phyloP scores from a whole-genome alignment of 2,797 vertebrate genomes.

The Hypotaenidia okinawae region DNA sequence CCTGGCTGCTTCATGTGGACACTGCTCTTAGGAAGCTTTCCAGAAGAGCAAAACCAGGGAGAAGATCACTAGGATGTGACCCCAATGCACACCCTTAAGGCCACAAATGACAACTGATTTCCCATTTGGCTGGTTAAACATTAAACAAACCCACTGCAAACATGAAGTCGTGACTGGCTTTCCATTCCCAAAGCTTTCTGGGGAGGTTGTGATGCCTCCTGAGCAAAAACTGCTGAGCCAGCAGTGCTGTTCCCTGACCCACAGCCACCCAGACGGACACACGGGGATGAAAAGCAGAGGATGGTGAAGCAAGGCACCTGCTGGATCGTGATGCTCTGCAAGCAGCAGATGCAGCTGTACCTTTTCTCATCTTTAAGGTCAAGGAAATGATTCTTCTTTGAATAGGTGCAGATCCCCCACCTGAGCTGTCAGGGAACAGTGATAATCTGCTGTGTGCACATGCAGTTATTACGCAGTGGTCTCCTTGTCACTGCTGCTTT shows the following conservation, averaged over 20 bases:
- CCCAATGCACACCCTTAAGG: rapidly evolving
- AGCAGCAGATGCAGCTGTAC: background rate
- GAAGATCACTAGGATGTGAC: rapidly evolving
- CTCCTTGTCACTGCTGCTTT: background rate
- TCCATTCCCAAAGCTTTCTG: background rate
- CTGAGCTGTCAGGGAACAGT: rapidly evolving
- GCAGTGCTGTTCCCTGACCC: background rate
- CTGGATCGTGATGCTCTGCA: background rate
- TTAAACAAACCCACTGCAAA: background rate
- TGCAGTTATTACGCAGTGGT: background rate
- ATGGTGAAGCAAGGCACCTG: rapidly evolving
- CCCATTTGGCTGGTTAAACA: background rate
- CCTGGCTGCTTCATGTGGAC: rapidly evolving
- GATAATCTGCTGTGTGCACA: rapidly evolving
- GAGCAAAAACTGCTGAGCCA: background rate
- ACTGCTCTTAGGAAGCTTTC: background rate
- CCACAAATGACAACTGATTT: rapidly evolving
- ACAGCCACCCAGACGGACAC: background rate
- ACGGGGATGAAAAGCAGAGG: background rate
- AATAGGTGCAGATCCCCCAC: background rate
- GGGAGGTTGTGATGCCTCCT: background rate
- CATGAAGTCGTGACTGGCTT: rapidly evolving
- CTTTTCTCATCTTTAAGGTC: background rate
- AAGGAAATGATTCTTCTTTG: background rate
- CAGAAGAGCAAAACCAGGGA: background rate